Evolutionary conservation across 2,888 invertebrate species (phyloP).

Genomic region (Plebejus anna): DNA sequence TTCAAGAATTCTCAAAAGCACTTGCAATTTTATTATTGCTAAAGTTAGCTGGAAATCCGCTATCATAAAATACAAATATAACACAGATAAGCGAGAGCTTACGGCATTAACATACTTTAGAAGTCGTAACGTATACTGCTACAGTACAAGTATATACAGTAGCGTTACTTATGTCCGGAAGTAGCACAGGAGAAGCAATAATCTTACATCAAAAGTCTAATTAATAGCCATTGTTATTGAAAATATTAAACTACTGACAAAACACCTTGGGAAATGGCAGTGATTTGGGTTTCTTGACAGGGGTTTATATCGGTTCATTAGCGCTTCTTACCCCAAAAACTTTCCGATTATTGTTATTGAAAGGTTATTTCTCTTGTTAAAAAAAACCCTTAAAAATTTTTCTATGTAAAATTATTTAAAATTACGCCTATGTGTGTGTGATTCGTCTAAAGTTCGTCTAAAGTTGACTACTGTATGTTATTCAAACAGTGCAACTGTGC

Average conservation of each 20-base stretch:
- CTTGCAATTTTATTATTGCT: background rate
- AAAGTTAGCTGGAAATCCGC: background rate
- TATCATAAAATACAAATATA: conserved; percentile 12
- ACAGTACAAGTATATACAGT: background rate
- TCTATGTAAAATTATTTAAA: no score
- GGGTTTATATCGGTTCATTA: no score
- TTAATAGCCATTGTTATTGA: background rate
- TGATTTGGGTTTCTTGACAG: background rate
- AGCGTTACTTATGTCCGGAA: background rate
- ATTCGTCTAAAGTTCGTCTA: no score
- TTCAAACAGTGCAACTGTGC: background rate
- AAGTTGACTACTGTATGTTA: background rate
- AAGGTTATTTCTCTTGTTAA: no score
- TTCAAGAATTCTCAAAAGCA: conserved; percentile 22
- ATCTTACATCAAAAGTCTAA: background rate
- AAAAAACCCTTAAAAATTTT: no score
- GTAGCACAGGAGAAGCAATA: background rate
- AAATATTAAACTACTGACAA: background rate
- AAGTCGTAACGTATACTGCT: background rate
- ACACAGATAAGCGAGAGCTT: conserved; percentile 3
- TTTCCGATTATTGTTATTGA: no score
- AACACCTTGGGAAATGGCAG: background rate
- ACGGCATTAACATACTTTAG: conserved; percentile 6
- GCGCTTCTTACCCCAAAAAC: no score
- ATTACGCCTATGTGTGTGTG: no score